Evolutionary conservation across 2,797 vertebrate genomes (phyloP).

Genomic region (Centropyge bicolor): DNA sequence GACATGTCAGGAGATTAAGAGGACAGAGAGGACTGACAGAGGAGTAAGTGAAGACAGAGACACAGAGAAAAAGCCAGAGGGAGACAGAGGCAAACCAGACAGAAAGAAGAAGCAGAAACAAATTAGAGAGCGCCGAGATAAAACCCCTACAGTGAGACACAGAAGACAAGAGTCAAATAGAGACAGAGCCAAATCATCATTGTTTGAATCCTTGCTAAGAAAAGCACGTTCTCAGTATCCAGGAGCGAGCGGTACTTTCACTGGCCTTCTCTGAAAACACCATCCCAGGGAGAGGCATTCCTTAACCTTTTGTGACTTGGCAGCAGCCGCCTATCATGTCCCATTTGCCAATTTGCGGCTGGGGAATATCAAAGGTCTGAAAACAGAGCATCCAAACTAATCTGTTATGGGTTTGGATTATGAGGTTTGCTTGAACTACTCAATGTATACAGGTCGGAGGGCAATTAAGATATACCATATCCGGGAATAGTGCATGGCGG

Average conservation of each 20-base stretch:
- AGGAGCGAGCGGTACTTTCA: constrained; percentile 79
- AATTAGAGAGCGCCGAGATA: not conserved
- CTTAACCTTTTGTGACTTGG: constrained; percentile 81
- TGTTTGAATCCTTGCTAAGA: constrained; percentile 55
- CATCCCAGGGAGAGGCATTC: constrained; percentile 81
- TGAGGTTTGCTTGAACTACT: constrained; percentile 21
- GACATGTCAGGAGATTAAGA: constrained; percentile 25
- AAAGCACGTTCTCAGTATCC: constrained; percentile 59
- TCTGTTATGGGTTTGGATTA: constrained; percentile 45
- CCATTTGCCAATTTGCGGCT: constrained; percentile 59
- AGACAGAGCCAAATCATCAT: constrained; percentile 45
- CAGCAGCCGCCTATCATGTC: constrained; percentile 66
- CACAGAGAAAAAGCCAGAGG: constrained; percentile 22
- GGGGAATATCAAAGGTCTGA: constrained; percentile 52
- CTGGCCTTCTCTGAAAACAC: constrained; percentile 77
- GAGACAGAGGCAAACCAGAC: constrained; percentile 28
- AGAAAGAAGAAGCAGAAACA: constrained; percentile 14
- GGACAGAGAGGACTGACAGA: not conserved
- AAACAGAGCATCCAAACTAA: constrained; percentile 50
- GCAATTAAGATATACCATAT: constrained; percentile 27
- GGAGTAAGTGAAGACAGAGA: not conserved
- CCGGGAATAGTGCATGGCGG: not conserved
- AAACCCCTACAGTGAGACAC: constrained; percentile 5
- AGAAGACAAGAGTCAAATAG: constrained; percentile 16
- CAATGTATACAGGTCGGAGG: constrained; percentile 8